These are phyloP conservation scores for Epinotia ramella DNA, from an alignment of 2,888 invertebrate genomes.

Conservation along the genomic window DNA sequence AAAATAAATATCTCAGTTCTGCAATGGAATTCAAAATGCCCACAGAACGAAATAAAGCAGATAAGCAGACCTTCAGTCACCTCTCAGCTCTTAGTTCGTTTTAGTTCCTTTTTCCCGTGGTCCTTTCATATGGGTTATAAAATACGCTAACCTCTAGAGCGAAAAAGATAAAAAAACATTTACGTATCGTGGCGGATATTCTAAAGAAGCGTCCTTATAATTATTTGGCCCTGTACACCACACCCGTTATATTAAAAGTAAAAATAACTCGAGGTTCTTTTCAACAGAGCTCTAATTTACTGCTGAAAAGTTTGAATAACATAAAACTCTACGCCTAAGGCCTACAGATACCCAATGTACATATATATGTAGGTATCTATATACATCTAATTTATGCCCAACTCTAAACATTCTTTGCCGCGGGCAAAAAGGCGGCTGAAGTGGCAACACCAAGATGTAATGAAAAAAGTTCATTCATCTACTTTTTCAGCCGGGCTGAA, in stretches of 20 bases:
- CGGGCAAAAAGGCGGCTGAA: constrained; percentile 40
- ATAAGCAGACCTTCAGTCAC: no score
- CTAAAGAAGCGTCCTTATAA: not conserved
- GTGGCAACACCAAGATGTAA: constrained; percentile 45
- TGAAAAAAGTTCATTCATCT: constrained; percentile 50
- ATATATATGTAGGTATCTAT: not conserved
- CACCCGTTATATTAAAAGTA: not conserved
- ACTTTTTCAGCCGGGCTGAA: constrained; percentile 33
- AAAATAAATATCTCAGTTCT: no score
- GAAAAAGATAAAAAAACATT: not conserved
- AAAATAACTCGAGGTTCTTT: not conserved
- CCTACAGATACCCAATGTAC: not conserved
- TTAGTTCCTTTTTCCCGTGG: no score
- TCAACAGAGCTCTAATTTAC: not conserved
- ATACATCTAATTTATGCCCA: constrained; percentile 8
- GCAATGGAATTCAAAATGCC: no score
- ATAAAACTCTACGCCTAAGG: not conserved
- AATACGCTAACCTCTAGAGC: no score
- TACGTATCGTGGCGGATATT: not conserved
- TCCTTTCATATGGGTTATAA: no score
- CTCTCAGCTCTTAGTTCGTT: no score
- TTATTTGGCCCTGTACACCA: not conserved
- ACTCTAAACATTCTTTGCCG: constrained; percentile 20
- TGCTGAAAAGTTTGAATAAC: not conserved
- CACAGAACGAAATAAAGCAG: no score